Percentiles rank a stretch among this genome's conserved stretches.
phyloP scores from a whole-genome alignment of 2,888 invertebrate species.

The Oxyteleia sp. region DNA sequence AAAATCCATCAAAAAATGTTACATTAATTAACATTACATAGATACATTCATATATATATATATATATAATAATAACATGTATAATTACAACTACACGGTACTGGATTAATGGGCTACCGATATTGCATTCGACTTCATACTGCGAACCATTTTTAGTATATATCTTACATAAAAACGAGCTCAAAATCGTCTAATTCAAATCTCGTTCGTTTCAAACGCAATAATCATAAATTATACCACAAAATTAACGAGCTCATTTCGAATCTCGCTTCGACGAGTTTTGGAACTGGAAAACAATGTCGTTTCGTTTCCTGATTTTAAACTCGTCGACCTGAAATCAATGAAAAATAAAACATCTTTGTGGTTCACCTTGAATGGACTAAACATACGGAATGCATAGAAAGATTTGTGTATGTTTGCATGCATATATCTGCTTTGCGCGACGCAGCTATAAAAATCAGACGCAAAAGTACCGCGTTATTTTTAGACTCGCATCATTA shows the following conservation, averaged over 20 bases:
- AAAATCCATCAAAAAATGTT: conserved; percentile 23
- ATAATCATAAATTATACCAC: conserved; percentile 20
- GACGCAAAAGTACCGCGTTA: conserved; percentile 30
- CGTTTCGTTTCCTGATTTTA: no score
- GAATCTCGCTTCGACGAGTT: neutral
- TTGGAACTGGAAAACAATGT: no score
- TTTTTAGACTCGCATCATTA: conserved; percentile 35
- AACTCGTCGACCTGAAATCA: neutral
- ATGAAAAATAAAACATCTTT: neutral
- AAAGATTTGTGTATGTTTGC: conserved; percentile 34
- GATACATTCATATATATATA: conserved; percentile 48
- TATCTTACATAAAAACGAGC: conserved; percentile 30
- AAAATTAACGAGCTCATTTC: conserved; percentile 11
- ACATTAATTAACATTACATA: conserved; percentile 39
- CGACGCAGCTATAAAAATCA: conserved; percentile 29
- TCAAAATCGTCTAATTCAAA: conserved; percentile 16
- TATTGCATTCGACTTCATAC: conserved; percentile 31
- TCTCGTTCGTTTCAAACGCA: conserved; percentile 1
- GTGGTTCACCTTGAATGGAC: conserved; percentile 8
- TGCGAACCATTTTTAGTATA: conserved; percentile 1
- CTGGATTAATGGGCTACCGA: conserved; percentile 11
- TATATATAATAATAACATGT: conserved; percentile 44
- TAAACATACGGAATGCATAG: conserved; percentile 59
- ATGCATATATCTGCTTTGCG: conserved; percentile 20
- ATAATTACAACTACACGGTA: conserved; percentile 41